Conservation (phyloP, 2,113 vertebrate species). For the Corvus hawaiiensis region DNA sequence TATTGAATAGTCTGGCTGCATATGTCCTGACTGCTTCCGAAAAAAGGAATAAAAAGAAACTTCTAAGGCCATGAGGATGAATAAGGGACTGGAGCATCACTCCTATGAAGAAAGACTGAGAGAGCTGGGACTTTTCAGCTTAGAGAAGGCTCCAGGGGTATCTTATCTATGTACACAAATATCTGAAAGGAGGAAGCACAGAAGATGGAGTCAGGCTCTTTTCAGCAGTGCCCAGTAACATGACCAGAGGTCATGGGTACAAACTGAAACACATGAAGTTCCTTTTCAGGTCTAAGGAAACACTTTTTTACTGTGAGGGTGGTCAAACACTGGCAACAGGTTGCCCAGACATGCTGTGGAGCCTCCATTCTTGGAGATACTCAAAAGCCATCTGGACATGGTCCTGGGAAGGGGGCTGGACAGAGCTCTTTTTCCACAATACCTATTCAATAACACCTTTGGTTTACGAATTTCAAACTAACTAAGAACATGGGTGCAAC, state of each 20-base stretch:
- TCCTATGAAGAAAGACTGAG: not conserved
- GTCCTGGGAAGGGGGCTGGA: not conserved
- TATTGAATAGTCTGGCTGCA: not conserved
- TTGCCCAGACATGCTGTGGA: not conserved
- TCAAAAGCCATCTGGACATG: not conserved
- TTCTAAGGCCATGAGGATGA: not conserved
- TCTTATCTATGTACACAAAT: not conserved
- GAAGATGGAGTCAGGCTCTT: not conserved
- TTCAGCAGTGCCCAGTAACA: not conserved
- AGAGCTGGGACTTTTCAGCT: not conserved
- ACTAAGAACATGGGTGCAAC: not conserved
- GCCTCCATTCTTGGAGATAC: not conserved
- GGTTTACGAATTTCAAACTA: not conserved
- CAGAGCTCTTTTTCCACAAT: not conserved
- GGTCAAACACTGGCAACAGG: not conserved
- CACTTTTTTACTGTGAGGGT: not conserved
- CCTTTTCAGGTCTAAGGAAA: not conserved
- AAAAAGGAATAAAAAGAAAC: not conserved
- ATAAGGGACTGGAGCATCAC: not conserved
- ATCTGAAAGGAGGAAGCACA: not conserved
- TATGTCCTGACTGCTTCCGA: not conserved
- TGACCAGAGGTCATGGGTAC: not conserved
- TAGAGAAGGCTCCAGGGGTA: not conserved
- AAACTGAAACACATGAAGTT: not conserved
- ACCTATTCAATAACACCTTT: not conserved